Evolutionary conservation across 2,797 vertebrate species (phyloP).

Genomic region (Lutjanus campechanus): DNA sequence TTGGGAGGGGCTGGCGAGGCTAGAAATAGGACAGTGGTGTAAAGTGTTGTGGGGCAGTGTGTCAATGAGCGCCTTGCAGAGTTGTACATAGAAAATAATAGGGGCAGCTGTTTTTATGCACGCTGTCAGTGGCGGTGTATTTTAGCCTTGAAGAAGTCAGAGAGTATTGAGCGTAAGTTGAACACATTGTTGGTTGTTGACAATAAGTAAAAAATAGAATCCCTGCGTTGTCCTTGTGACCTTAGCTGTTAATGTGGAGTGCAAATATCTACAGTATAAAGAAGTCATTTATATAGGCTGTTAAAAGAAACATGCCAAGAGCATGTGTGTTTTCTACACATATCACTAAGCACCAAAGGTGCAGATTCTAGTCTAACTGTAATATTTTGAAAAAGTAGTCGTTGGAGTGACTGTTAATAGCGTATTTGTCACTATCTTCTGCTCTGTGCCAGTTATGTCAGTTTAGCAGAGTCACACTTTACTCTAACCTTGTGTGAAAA

Average conservation of each 20-base stretch:
- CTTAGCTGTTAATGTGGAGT: background rate
- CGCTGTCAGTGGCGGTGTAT: too few species aligned
- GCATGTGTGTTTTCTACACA: background rate
- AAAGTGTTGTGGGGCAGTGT: too few species aligned
- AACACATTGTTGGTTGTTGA: background rate
- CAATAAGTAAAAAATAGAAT: background rate
- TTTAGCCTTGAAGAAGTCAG: too few species aligned
- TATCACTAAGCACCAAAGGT: background rate
- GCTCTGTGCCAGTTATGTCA: slow-evolving; percentile 28
- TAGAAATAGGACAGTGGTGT: too few species aligned
- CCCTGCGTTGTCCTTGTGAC: background rate
- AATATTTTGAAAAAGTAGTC: background rate
- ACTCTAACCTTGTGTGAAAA: slow-evolving; percentile 29
- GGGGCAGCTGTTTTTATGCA: too few species aligned
- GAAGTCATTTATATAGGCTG: background rate
- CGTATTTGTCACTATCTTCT: slow-evolving; percentile 9
- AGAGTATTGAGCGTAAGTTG: too few species aligned
- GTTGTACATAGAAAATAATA: too few species aligned
- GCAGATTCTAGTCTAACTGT: background rate
- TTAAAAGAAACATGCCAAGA: background rate
- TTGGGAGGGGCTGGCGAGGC: too few species aligned
- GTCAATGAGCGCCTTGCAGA: too few species aligned
- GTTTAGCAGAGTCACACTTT: slow-evolving; percentile 35
- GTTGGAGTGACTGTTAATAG: slow-evolving; percentile 1
- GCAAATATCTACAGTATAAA: too few species aligned